Evolutionary conservation across 2,113 vertebrate genomes (phyloP), one percentile per base, ranked within the genome.

Genomic region (Cyprinodon brontotheroides): DNA sequence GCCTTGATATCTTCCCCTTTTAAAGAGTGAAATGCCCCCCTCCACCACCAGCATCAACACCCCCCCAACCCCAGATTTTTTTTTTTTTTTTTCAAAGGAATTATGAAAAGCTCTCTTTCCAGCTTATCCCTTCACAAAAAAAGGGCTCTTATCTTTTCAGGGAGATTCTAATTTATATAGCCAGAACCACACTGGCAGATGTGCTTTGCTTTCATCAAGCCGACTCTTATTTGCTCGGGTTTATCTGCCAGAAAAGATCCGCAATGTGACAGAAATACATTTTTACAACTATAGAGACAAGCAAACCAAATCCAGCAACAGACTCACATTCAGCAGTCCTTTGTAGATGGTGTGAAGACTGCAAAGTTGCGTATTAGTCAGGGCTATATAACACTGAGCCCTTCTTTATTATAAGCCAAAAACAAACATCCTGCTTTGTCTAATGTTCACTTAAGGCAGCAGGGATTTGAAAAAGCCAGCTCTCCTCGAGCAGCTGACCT

Each of bases 71-170:
- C 29, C 29, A 11, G 10, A 20, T 12, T 62, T 40, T 39, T 64
- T 40, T 38, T 63, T 63, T 4, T 72, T 37, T 61, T 63, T 59
- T 22, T 0, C n/a, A 37, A 11, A 73, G 69, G 72, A 82, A 73
- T 65, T 76, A 91, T 89, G 83, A 92, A 91, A 91, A 88, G 70
- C 84, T 85, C 88, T 85, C 89, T 91, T 88, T 89, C 78, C 71
- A 82, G 87, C 88, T 93, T 89, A 89, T 92, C 80, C 86, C 37
- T 3, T 53, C 78, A 74, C 45, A 80, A 79, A 84, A 87, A 89
- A 88, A 87, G 83, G 70, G 77, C 79, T 87, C 87, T 93, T 91
- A 93, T 94, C 92, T 92, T 90, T 91, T 92, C 85, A 89, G 85
- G 79, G 77, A 87, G 87, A 91, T 93, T 89, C 87, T 83, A 90